These are phyloP conservation scores for Pelobates fuscus DNA, from an alignment of 2,113 vertebrate genomes.

Conservation along the genomic window DNA sequence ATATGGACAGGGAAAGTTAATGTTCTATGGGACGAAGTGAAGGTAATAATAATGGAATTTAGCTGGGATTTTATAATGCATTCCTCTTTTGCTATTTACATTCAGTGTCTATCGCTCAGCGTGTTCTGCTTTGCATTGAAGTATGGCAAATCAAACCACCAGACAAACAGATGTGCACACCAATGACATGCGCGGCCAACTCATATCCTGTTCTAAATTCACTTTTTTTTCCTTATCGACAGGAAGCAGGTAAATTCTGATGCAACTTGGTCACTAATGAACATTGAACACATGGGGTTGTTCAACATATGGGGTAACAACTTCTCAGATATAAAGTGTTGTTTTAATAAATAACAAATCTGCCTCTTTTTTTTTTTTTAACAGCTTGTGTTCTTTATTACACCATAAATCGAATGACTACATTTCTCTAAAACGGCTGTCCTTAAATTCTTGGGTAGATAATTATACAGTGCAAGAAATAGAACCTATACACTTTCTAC, in stretches of 20 bases:
- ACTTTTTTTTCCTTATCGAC: not conserved
- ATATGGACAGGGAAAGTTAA: slow-evolving; percentile 2
- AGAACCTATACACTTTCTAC: too few relatives aligned
- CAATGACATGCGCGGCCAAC: slow-evolving; percentile 10
- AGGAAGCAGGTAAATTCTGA: not conserved
- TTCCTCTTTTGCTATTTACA: slow-evolving; percentile 26
- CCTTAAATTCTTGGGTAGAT: not conserved
- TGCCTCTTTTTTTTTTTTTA: not conserved
- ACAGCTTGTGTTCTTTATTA: not conserved
- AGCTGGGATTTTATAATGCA: slow-evolving; percentile 12
- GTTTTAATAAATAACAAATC: not conserved
- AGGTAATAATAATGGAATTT: slow-evolving; percentile 17
- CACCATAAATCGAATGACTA: not conserved
- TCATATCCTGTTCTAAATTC: slow-evolving; percentile 18
- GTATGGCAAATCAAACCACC: slow-evolving; percentile 2
- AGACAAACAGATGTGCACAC: slow-evolving; percentile 40
- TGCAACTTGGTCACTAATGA: not conserved
- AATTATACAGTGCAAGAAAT: too few relatives aligned
- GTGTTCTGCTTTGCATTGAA: slow-evolving; percentile 6
- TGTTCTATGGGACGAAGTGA: slow-evolving; percentile 10
- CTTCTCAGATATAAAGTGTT: not conserved
- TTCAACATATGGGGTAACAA: not conserved
- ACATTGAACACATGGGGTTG: not conserved
- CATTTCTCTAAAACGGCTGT: not conserved
- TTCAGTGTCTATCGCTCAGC: not conserved